Conservation (phyloP, 2,888 invertebrate genomes). For the Empis stercorea region DNA sequence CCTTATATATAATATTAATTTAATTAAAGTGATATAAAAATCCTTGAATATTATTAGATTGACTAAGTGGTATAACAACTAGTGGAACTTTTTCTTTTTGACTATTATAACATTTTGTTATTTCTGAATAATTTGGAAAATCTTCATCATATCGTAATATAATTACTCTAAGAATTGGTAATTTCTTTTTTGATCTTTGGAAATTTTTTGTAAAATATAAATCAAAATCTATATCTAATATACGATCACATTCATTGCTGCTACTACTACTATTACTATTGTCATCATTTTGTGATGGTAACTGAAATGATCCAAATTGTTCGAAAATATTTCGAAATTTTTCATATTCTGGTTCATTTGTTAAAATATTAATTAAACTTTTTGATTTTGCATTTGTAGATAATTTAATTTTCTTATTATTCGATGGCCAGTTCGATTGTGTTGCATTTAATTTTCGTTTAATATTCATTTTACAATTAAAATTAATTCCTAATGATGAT, state of each 20-base stretch:
- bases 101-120: slow-evolving; percentile 19
- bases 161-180: slow-evolving; percentile 24
- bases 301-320: slow-evolving; percentile 23
- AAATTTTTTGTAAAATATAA: slow-evolving; percentile 21
- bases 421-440: slow-evolving; percentile 7
- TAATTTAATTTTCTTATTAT: slow-evolving; percentile 3
- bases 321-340: slow-evolving; percentile 22
- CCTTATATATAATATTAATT: too few species aligned
- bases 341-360: slow-evolving; percentile 19
- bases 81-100: slow-evolving; percentile 22
- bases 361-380: slow-evolving; percentile 25
- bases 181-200: slow-evolving; percentile 22
- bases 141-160: slow-evolving; percentile 19
- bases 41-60: slow-evolving; percentile 32
- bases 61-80: slow-evolving; percentile 29
- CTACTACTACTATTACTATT: too few species aligned
- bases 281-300: slow-evolving; percentile 11
- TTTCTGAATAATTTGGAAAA: slow-evolving; percentile 25
- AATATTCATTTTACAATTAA: background rate
- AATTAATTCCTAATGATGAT: background rate
- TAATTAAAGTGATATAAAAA: slow-evolving; percentile 28
- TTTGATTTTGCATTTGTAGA: background rate
- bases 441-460: slow-evolving; percentile 1
- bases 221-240: slow-evolving; percentile 25
- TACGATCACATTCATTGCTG: slow-evolving; percentile 5